Percentiles rank a stretch among this genome's conserved stretches.
Conservation (phyloP, 2,797 vertebrate genomes). For the Columba guinea region DNA sequence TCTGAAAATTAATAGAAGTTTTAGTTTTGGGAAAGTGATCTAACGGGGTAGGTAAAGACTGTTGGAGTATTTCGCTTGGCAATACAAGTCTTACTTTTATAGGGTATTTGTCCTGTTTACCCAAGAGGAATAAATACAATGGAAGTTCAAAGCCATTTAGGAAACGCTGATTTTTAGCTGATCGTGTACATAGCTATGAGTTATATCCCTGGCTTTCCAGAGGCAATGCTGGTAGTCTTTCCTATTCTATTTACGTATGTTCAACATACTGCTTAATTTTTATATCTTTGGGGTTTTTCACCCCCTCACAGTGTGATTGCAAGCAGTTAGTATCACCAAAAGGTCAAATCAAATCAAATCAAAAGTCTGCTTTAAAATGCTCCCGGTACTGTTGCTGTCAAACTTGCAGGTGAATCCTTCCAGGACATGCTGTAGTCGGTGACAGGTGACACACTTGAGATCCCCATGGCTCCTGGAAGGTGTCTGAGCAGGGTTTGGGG, state of each 20-base stretch:
- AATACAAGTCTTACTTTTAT: background rate
- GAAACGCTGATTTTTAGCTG: conserved; percentile 1
- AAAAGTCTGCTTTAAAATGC: background rate
- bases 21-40: background rate
- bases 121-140: conserved; percentile 19
- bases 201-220: background rate
- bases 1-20: background rate
- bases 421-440: background rate
- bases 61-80: background rate
- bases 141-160: background rate
- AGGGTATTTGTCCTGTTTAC: conserved; percentile 11
- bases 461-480: background rate
- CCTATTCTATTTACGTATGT: background rate
- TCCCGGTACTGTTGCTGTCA: background rate
- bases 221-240: background rate
- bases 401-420: background rate
- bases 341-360: background rate
- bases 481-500: background rate
- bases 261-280: background rate
- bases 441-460: background rate
- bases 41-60: background rate
- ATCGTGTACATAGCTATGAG: background rate
- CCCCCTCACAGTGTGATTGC: background rate
- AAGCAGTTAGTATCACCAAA: background rate
- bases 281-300: background rate